Conservation (phyloP, 2,888 invertebrate species). For the Tenthredo mesomela region DNA sequence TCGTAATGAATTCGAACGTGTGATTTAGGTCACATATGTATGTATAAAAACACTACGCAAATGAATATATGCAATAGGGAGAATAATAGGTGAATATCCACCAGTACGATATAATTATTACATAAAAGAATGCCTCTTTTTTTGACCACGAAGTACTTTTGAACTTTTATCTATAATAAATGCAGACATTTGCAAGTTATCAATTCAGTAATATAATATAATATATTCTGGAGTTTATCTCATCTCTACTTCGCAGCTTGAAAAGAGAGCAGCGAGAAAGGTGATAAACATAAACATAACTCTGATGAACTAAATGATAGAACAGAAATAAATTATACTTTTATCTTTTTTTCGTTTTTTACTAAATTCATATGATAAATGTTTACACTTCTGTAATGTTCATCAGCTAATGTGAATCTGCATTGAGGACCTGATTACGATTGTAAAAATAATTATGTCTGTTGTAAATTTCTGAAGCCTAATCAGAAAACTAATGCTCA, state of each 20-base stretch:
- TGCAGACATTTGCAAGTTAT: not conserved
- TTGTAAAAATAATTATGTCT: not conserved
- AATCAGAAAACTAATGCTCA: not conserved
- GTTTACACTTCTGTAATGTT: not conserved
- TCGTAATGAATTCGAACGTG: conserved; percentile 13
- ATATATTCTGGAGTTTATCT: conserved; percentile 1
- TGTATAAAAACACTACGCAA: not conserved
- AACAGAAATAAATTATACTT: not conserved
- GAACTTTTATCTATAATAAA: not conserved
- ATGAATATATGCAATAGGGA: not conserved
- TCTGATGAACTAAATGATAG: conserved; percentile 8
- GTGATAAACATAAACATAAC: not conserved
- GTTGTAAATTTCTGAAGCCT: not conserved
- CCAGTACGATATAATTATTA: not conserved
- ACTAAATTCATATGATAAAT: not conserved
- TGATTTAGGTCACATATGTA: conserved; percentile 16
- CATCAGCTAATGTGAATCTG: not conserved
- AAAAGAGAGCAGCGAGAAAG: conserved; percentile 5
- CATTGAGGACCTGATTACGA: not conserved
- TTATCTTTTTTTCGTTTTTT: not conserved
- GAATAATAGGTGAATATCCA: not conserved
- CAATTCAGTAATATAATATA: not conserved
- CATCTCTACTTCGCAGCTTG: not conserved
- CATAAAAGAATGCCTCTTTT: not conserved
- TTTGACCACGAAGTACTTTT: not conserved